A percentile compares a stretch with the other conserved stretches of the same genome.
phyloP scores from a whole-genome alignment of 2,797 vertebrate genomes.

The Syndactyla subalaris region DNA sequence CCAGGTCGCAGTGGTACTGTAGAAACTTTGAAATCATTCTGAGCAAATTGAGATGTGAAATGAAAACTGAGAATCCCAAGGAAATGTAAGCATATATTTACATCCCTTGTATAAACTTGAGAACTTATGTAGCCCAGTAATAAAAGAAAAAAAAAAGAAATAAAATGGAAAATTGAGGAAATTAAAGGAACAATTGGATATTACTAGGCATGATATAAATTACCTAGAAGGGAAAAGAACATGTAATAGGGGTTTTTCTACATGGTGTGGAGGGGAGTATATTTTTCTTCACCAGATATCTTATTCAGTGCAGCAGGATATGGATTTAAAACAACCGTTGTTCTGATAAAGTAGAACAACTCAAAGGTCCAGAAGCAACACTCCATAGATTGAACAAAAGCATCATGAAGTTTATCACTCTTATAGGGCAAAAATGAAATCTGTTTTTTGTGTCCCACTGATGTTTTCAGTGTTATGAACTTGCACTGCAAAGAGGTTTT shows the following conservation, averaged over 20 bases:
- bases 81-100: background rate
- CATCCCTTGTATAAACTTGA: background rate
- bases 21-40: background rate
- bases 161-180: background rate
- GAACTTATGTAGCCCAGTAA: background rate
- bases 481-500: background rate
- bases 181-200: background rate
- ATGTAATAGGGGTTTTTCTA: background rate
- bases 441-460: background rate
- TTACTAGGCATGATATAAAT: background rate
- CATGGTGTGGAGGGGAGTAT: background rate
- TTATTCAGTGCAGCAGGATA: background rate
- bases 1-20: background rate
- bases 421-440: background rate
- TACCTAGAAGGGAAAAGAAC: background rate
- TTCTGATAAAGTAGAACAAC: background rate
- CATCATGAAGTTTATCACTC: background rate
- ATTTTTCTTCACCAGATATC: background rate
- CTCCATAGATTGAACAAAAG: background rate
- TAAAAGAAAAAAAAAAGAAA: background rate
- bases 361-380: background rate
- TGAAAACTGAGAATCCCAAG: background rate
- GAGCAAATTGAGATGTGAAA: background rate
- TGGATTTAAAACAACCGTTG: background rate
- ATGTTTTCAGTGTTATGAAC: background rate